Evolutionary conservation across 2,113 vertebrate species (phyloP).

Genomic region (Xenopus tropicalis): UCB_Xtro_10.0 CM004450.2:107168501-107169000

Average conservation of each 20-base stretch:
- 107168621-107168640: no score
- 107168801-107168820: no score
- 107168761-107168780: background rate
- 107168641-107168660: no score
- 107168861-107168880: slow-evolving; percentile 2
- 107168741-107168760: background rate
- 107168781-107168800: background rate
- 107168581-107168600: no score
- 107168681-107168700: background rate
- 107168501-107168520: background rate
- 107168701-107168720: background rate
- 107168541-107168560: background rate
- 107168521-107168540: no score
- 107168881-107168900: slow-evolving; percentile 1
- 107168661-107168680: background rate
- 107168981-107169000: no score
- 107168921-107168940: background rate
- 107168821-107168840: no score
- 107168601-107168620: background rate
- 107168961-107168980: no score
- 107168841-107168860: background rate
- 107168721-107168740: no score
- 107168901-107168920: background rate
- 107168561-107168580: no score
- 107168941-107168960: no score